These are phyloP conservation scores for Trichonephila inaurata DNA, from an alignment of 1,140 invertebrate species.

Conservation along the genomic window DNA sequence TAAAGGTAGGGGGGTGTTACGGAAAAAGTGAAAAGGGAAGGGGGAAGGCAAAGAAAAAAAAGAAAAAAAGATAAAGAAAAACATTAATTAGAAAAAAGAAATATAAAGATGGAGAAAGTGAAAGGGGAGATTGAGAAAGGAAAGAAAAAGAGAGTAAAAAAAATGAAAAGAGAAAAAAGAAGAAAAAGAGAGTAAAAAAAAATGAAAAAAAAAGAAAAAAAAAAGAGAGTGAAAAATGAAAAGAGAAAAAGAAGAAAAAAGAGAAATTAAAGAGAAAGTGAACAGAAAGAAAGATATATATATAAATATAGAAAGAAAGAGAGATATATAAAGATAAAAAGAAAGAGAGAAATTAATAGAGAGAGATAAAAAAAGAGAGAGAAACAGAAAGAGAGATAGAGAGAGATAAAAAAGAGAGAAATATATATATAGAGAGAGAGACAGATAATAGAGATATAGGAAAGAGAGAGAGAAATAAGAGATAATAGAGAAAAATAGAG, in stretches of 20 bases:
- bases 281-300: background rate
- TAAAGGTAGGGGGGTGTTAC: background rate
- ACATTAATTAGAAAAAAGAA: background rate
- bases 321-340: no score
- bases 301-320: no score
- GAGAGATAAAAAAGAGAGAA: no score
- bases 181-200: background rate
- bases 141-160: background rate
- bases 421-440: no score
- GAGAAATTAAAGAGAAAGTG: background rate
- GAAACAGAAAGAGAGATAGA: no score
- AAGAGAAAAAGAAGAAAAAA: background rate
- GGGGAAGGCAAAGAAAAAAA: no score
- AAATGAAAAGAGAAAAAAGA: background rate
- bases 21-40: background rate
- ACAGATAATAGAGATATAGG: background rate
- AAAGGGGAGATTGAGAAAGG: no score
- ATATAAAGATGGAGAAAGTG: background rate
- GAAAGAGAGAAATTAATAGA: background rate
- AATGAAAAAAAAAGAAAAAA: background rate
- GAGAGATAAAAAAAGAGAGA: background rate
- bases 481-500: background rate
- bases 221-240: background rate
- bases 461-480: background rate
- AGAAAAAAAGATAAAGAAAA: background rate